Evolutionary conservation across 1,140 invertebrate genomes (phyloP).

Genomic region (Ceratoteleas bidentatus): DNA sequence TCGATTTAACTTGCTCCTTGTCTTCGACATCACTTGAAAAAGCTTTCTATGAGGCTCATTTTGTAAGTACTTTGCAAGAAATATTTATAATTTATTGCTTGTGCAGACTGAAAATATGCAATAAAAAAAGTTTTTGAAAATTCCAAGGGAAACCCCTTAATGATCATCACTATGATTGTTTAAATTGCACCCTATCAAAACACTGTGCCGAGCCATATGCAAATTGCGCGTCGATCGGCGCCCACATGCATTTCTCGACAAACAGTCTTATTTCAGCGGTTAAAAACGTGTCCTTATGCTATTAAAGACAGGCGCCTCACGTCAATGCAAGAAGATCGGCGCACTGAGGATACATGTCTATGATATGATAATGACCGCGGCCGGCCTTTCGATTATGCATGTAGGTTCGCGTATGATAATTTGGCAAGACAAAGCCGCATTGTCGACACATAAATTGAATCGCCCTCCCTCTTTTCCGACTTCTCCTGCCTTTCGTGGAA

Average conservation of each 20-base stretch:
- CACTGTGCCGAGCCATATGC: constrained; percentile 44
- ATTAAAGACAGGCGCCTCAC: constrained; percentile 71
- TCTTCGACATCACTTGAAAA: too few relatives aligned
- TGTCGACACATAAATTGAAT: constrained; percentile 79
- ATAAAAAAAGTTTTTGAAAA: too few relatives aligned
- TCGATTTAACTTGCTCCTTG: too few relatives aligned
- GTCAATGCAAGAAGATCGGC: constrained; percentile 70
- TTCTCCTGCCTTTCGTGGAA: constrained; percentile 57
- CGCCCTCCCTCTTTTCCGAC: constrained; percentile 55
- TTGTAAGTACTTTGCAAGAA: too few relatives aligned
- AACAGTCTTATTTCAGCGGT: constrained; percentile 47
- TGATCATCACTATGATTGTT: constrained; percentile 32
- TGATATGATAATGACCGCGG: constrained; percentile 74
- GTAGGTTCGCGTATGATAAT: constrained; percentile 66
- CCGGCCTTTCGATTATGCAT: constrained; percentile 50
- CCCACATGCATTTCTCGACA: constrained; percentile 42
- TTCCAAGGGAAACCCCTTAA: too few relatives aligned
- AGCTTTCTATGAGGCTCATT: too few relatives aligned
- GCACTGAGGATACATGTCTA: constrained; percentile 71
- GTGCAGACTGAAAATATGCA: too few relatives aligned
- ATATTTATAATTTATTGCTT: too few relatives aligned
- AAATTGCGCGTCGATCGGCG: constrained; percentile 51
- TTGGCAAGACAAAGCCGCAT: constrained; percentile 79
- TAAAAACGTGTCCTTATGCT: constrained; percentile 64
- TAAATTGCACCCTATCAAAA: constrained; percentile 56